phyloP scores from a whole-genome alignment of 2,888 invertebrate genomes.

The Drosophila fungiperda region DNA sequence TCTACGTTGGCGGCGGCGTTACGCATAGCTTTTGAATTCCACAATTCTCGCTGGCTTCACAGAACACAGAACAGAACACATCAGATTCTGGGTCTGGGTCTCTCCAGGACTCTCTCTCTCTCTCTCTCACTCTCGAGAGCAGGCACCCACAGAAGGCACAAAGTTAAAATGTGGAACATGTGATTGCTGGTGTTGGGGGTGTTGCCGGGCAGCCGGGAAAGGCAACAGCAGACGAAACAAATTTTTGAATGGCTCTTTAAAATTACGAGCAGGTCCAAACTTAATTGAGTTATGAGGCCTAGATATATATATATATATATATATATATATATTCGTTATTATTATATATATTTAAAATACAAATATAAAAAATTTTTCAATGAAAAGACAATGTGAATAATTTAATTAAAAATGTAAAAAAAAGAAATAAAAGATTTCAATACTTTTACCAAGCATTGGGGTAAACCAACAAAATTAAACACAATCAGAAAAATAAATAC shows the following conservation, averaged over 20 bases:
- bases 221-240: conserved; percentile 10
- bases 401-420: not conserved
- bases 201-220: not conserved
- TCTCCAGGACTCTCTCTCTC: not conserved
- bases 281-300: not conserved
- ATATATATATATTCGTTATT: not conserved
- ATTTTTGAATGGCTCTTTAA: conserved; percentile 21
- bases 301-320: not conserved
- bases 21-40: conserved; percentile 74
- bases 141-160: conserved; percentile 41
- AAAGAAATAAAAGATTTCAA: rapidly evolving
- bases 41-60: conserved; percentile 40
- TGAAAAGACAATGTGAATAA: not conserved
- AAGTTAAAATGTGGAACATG: conserved; percentile 67
- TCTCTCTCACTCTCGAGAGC: not conserved
- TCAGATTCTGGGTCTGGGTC: not conserved
- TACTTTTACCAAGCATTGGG: not conserved
- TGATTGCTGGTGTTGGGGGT: conserved; percentile 31
- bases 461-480: not conserved
- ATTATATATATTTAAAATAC: not conserved
- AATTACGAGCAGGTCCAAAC: not conserved
- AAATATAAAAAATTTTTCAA: not conserved
- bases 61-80: not conserved
- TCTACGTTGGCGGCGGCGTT: conserved; percentile 32
- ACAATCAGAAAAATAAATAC: not conserved